These are phyloP conservation scores for Toxotes lorentzi DNA, from an alignment of 2,797 vertebrate species.

Conservation along the genomic window DNA sequence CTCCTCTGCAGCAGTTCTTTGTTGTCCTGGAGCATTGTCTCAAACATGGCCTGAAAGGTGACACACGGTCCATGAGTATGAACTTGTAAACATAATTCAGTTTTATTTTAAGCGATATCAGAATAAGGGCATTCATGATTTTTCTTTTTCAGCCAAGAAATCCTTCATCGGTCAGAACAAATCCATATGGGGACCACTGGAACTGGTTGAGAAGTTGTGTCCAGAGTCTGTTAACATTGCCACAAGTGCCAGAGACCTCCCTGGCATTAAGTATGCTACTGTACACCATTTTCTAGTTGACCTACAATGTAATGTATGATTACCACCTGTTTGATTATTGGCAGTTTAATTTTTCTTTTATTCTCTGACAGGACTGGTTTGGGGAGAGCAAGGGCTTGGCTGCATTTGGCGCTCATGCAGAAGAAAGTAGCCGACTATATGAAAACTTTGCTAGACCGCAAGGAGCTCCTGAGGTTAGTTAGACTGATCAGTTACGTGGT, in stretches of 20 bases:
- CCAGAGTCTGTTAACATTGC: slow-evolving; percentile 95
- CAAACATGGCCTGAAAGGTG: slow-evolving; percentile 97
- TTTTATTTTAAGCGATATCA: neutral
- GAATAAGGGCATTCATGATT: neutral
- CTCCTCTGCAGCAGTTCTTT: slow-evolving; percentile 97
- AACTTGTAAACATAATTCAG: neutral
- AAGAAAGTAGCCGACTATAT: slow-evolving; percentile 98
- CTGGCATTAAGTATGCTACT: slow-evolving; percentile 92
- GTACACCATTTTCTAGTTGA: neutral
- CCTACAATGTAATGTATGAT: neutral
- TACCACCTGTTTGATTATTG: neutral
- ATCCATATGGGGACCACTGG: slow-evolving; percentile 97
- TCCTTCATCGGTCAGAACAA: slow-evolving; percentile 96
- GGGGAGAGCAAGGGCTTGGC: slow-evolving; percentile 95
- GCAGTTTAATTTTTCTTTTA: neutral
- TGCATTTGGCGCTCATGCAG: slow-evolving; percentile 98
- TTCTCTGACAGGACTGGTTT: slow-evolving; percentile 89
- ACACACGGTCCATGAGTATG: slow-evolving; percentile 9
- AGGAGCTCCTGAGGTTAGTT: slow-evolving; percentile 91
- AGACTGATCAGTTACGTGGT: neutral
- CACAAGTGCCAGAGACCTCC: slow-evolving; percentile 96
- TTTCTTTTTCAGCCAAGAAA: slow-evolving; percentile 89
- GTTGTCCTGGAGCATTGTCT: slow-evolving; percentile 97
- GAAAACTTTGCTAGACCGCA: slow-evolving; percentile 93
- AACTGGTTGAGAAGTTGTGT: slow-evolving; percentile 95